Percentiles rank a stretch among this genome's conserved stretches.
Evolutionary conservation across 2,888 invertebrate species (phyloP).

Genomic region (Eristalis tenax): DNA sequence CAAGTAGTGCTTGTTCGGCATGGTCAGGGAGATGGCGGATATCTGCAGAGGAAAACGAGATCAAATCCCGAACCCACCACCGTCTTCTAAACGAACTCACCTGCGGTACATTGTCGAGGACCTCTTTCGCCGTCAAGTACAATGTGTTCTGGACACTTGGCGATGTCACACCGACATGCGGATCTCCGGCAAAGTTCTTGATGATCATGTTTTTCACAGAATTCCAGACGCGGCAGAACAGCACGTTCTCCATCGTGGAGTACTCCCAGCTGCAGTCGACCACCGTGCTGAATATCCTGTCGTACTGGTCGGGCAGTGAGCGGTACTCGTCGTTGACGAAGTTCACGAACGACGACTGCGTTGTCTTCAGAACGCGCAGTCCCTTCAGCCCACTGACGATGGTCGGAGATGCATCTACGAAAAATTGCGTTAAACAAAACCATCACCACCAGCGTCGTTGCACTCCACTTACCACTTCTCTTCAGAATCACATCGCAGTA

Average conservation of each 20-base stretch:
- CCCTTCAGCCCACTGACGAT: slow-evolving; percentile 87
- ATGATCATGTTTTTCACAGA: slow-evolving; percentile 87
- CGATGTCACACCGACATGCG: slow-evolving; percentile 87
- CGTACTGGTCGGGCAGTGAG: slow-evolving; percentile 88
- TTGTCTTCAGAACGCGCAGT: slow-evolving; percentile 89
- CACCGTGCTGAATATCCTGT: slow-evolving; percentile 88
- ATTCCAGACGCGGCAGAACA: slow-evolving; percentile 88
- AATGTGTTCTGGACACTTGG: slow-evolving; percentile 91
- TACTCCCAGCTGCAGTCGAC: slow-evolving; percentile 90
- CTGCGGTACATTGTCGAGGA: slow-evolving; percentile 86
- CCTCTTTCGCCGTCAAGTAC: slow-evolving; percentile 87
- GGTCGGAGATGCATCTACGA: slow-evolving; percentile 82
- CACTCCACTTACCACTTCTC: slow-evolving; percentile 84
- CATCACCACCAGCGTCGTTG: background rate
- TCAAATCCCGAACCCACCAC: background rate
- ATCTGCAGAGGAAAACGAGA: slow-evolving; percentile 82
- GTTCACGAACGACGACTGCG: slow-evolving; percentile 90
- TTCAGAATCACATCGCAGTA: slow-evolving; percentile 87
- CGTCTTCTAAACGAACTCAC: slow-evolving; percentile 79
- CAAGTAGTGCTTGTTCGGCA: slow-evolving; percentile 92
- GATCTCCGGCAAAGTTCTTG: slow-evolving; percentile 89
- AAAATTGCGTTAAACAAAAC: background rate
- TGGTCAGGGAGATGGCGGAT: slow-evolving; percentile 87
- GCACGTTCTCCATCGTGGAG: slow-evolving; percentile 84
- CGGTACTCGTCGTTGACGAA: slow-evolving; percentile 91